These are phyloP conservation scores for Vulpes vulpes DNA, from an alignment of 2,113 vertebrate species.

Conservation along the genomic window DNA sequence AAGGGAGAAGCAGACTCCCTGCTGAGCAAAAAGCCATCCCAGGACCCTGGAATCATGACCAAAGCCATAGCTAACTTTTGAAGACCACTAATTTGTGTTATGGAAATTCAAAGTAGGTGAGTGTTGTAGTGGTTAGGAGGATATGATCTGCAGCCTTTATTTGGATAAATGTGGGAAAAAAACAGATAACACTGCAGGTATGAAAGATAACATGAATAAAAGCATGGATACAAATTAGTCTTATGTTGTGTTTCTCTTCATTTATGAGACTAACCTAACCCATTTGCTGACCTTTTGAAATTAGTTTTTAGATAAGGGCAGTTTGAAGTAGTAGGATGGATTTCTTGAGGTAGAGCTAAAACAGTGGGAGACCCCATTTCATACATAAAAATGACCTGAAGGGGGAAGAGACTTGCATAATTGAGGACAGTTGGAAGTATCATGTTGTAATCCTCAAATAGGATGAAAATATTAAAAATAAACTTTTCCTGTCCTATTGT, in stretches of 20 bases:
- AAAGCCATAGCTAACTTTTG: background rate
- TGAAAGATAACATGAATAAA: slow-evolving; percentile 27
- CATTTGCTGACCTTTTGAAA: background rate
- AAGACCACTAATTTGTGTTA: background rate
- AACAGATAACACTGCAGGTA: background rate
- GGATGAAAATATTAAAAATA: background rate
- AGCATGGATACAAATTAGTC: background rate
- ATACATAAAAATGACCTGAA: background rate
- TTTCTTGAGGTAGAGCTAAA: background rate
- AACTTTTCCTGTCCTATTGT: background rate
- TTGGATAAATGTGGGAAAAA: background rate
- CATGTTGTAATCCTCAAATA: background rate
- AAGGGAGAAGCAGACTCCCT: background rate
- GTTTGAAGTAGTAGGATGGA: background rate
- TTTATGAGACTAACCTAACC: background rate
- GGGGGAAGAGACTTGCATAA: background rate
- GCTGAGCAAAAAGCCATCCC: too few relatives aligned
- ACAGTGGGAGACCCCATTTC: background rate
- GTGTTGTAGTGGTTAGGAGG: background rate
- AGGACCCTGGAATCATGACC: too few relatives aligned
- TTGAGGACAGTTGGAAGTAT: background rate
- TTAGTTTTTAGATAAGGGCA: slow-evolving; percentile 30
- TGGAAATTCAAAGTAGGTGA: background rate
- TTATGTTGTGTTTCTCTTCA: background rate
- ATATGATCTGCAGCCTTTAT: background rate